Evolutionary conservation across 2,113 vertebrate genomes (phyloP), one percentile per base, ranked within the genome.

Genomic region (Coptodon bakossiorum): DNA sequence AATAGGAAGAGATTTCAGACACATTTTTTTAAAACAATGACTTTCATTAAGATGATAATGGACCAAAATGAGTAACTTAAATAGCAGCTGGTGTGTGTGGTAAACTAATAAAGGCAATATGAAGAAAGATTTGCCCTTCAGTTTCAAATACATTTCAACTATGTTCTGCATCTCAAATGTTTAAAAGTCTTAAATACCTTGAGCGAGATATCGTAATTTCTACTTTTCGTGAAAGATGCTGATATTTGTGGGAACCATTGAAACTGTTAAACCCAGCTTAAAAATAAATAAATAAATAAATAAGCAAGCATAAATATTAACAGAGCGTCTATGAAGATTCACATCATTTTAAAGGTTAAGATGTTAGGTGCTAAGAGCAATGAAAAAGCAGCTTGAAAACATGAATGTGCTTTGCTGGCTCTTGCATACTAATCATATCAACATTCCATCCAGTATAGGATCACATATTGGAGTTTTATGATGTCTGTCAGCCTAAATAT

Each of bases 301-400:
- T 3, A 29, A 45, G 4, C 1, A 19, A 45, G 43, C 43, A 31
- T 78, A 4, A 78, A 78, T 78, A 78, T 31, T 19, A 50, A 1
- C 9, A 50, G 0, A 76, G 14, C 0, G 1, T 17, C 22, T 48
- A 27, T 27, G 6, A 27, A 76, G 40, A 48, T 78, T 50, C 0
- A 19, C 43, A 13, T 52, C 17, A 78, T 4, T 78, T 52, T 50
- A 50, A 31, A 78, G 45, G 45, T 50, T 78, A 50, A 78, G 27
- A n/a, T 52, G 9, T 31, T 50, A 50, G 71, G 24, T 50, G 24
- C 14, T 76, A 50, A 76, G 16, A 29, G 14, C 24, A 76, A 76
- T 48, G 43, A 76, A 11, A 48, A 76, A 76, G 43, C 43, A 0
- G 71, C 71, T 19, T 24, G 24, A 19, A 76, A 45, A 48, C 40